Base-by-base conservation (phyloP, 37 sponge, comb jelly and placozoan genomes). In the Crambe crambe region DNA sequence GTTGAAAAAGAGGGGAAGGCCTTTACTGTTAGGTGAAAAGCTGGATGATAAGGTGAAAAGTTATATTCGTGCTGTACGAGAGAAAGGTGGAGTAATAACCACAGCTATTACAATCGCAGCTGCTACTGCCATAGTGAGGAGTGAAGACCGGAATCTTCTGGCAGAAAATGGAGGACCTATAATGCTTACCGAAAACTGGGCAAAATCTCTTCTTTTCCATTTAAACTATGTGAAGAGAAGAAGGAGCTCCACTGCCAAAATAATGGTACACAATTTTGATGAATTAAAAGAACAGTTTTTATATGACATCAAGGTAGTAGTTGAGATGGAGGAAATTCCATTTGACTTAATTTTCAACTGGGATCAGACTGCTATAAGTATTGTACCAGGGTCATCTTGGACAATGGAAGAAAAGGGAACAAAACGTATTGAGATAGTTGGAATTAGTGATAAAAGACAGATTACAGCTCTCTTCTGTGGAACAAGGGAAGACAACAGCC, bases 311-410 rank as follows among this genome's bases (percentile, higher is more conserved):
- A 75, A 51, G 56, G 42, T 56, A 5, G 77, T 76, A 23, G 58
- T 76, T n/a, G 85, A 75, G 25, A 84, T 84, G 85, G 71, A 84
- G 58, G 85, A 84, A 15, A 84, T 84, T 36, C 77, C 85, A 57
- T 61, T 57, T 9, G 70, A 75, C 30, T 40, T 83, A 30, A 31
- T 76, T 29, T 68, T 84, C 42, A 84, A 84, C 32, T 76, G 85
- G n/a, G n/a, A n/a, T n/a, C n/a, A n/a, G n/a, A n/a, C n/a, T n/a
- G n/a, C n/a, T n/a, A n/a, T n/a, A n/a, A 73, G 75, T 37, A 64
- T 74, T 42, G 83, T 83, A 5, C 83, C 75, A 21, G 83, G 66
- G 25, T 84, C 77, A 47, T 68, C 77, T 18, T 83, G 76, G 84
- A 83, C 61, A 10, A 83, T 75, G 84, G 84, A 83, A 10, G 21